Evolutionary conservation across 2,888 invertebrate genomes (phyloP), one percentile per base, ranked within the genome.

Genomic region (Pasiphila rectangulata): DNA sequence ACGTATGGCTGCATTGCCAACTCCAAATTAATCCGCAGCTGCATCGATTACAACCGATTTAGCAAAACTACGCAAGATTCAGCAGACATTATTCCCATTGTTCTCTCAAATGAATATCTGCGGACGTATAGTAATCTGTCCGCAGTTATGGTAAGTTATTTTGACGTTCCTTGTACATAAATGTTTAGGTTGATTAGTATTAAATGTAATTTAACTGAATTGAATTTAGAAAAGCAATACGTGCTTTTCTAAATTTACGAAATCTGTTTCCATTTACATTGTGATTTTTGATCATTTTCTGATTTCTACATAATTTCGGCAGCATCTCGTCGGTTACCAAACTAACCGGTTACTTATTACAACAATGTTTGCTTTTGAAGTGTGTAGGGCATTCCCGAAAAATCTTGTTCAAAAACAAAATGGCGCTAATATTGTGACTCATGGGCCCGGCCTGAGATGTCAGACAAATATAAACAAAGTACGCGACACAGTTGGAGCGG

Each of bases 61-160:
- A 57, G 63, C 62, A 60, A 69, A 71, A 67, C 49, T 51, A 63
- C 52, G 51, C 57, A 61, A 61, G 57, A 61, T 65, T 61, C 62
- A 56, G 51, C 50, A 54, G 50, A 44, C 46, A 57, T 9, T 51
- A 63, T 60, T 63, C 56, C 46, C 48, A 59, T 64, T 66, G 61
- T 65, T 62, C 60, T 52, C 53, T 59, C 66, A 61, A 74, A 79
- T 80, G 75, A 71, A 68, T 74, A 73, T 79, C 72, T 61, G 67
- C 61, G 67, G 72, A 61, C 54, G 69, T 69, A 68, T 72, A 73
- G 74, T 67, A 60, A 64, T 61, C 59, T 59, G 48, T 59, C 57
- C 49, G 57, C 63, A 68, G 66, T 67, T 67, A 75, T 77, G 80
- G 78, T 79, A 67, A 80, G 80, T 79, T 62, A 51, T 65, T 60